These are phyloP conservation scores for Lysandra bellargus DNA, from an alignment of 2,888 invertebrate genomes.

Conservation along the genomic window DNA sequence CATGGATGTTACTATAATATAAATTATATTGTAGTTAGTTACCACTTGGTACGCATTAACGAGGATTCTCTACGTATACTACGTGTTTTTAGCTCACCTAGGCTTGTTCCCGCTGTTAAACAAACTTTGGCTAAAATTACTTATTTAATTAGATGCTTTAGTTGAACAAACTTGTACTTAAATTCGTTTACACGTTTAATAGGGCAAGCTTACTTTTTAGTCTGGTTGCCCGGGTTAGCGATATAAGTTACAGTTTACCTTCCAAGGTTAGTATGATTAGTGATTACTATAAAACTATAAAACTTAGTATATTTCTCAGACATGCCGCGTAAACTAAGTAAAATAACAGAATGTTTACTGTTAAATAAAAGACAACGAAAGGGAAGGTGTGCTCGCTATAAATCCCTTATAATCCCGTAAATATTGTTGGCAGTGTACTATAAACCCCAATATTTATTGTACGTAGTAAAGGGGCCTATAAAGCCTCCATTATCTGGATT, in stretches of 20 bases:
- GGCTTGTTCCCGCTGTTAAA: background rate
- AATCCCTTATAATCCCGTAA: constrained; percentile 11
- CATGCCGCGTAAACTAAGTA: background rate
- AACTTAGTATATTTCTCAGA: background rate
- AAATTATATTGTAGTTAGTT: background rate
- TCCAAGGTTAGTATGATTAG: too few relatives aligned
- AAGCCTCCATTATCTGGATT: constrained; percentile 33
- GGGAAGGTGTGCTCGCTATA: constrained; percentile 21
- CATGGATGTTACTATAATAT: too few relatives aligned
- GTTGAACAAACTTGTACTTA: background rate
- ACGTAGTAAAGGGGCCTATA: constrained; percentile 31
- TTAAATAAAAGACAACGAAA: background rate
- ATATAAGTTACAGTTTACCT: background rate
- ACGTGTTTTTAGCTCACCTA: background rate
- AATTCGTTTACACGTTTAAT: background rate
- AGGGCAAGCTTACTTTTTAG: background rate
- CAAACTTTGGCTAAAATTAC: background rate
- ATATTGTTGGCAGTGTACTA: constrained; percentile 29
- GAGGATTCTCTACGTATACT: background rate
- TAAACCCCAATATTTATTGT: constrained; percentile 30
- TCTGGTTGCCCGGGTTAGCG: background rate
- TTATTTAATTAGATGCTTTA: background rate
- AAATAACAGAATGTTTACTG: background rate
- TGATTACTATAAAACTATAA: background rate
- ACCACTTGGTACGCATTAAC: background rate